Evolutionary conservation across 1,140 invertebrate species (phyloP).

Genomic region (Nixonia krombeini): DNA sequence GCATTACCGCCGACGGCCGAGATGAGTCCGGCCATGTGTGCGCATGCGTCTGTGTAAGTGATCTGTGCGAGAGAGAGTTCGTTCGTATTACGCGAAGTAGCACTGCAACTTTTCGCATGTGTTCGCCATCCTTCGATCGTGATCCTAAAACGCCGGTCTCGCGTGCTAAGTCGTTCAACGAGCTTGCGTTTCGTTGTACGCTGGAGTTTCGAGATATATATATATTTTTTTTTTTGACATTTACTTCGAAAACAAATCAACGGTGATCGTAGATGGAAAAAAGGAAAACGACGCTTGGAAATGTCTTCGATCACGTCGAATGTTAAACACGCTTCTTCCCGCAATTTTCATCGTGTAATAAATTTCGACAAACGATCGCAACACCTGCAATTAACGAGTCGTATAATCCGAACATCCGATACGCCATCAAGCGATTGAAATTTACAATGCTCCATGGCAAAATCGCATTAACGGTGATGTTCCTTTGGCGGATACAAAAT

Average conservation of each 20-base stretch:
- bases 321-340: background rate
- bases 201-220: too few species aligned
- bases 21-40: background rate
- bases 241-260: too few species aligned
- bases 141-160: background rate
- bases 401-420: constrained; percentile 1
- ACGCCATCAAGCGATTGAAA: background rate
- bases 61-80: too few species aligned
- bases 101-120: background rate
- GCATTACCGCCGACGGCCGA: background rate
- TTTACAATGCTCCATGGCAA: background rate
- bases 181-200: too few species aligned
- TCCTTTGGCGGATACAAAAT: background rate
- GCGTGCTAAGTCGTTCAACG: too few species aligned
- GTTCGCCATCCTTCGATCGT: background rate
- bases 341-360: too few species aligned
- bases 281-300: too few species aligned
- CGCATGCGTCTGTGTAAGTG: too few species aligned
- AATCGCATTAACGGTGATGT: background rate
- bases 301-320: background rate
- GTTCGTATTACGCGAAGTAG: too few species aligned
- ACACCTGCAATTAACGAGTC: constrained; percentile 1
- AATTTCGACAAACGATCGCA: too few species aligned
- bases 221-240: too few species aligned
- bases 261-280: too few species aligned